Percentiles rank a stretch among this genome's conserved stretches.
Evolutionary conservation across 2,113 vertebrate species (phyloP).

Genomic region (Silurus asotus): DNA sequence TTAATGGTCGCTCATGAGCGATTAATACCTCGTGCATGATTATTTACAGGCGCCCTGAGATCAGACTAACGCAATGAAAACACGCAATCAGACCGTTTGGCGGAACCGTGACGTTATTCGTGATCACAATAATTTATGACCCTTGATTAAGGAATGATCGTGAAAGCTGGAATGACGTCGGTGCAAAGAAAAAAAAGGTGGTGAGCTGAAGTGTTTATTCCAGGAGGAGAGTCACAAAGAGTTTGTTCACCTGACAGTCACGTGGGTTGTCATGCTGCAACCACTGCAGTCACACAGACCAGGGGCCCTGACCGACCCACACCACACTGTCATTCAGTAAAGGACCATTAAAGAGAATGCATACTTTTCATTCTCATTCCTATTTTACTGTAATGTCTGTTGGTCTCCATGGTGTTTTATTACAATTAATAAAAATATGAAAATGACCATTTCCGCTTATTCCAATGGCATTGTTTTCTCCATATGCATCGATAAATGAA

Average conservation of each 20-base stretch:
- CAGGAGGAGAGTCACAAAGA: conserved; percentile 26
- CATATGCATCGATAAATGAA: too few relatives aligned
- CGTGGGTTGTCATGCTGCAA: conserved; percentile 41
- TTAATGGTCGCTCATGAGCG: background rate
- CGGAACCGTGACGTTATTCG: background rate
- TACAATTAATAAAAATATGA: too few relatives aligned
- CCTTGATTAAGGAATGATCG: conserved; percentile 36
- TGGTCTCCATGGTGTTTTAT: too few relatives aligned
- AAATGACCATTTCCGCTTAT: too few relatives aligned
- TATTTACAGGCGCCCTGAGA: conserved; percentile 16
- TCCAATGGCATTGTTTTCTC: too few relatives aligned
- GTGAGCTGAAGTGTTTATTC: conserved; percentile 29
- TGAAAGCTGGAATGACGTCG: conserved; percentile 40
- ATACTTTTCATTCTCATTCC: too few relatives aligned
- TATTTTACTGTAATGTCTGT: too few relatives aligned
- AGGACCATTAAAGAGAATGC: too few relatives aligned
- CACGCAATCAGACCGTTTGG: background rate
- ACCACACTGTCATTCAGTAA: too few relatives aligned
- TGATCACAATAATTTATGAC: conserved; percentile 21
- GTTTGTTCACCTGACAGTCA: conserved; percentile 42
- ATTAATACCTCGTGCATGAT: conserved; percentile 22
- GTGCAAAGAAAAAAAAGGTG: conserved; percentile 18
- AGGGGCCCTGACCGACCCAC: background rate
- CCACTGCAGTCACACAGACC: conserved; percentile 33
- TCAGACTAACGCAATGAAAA: conserved; percentile 10